Evolutionary conservation across 2,113 vertebrate genomes (phyloP), one percentile per base, ranked within the genome.

Genomic region (Tetrax tetrax): DNA sequence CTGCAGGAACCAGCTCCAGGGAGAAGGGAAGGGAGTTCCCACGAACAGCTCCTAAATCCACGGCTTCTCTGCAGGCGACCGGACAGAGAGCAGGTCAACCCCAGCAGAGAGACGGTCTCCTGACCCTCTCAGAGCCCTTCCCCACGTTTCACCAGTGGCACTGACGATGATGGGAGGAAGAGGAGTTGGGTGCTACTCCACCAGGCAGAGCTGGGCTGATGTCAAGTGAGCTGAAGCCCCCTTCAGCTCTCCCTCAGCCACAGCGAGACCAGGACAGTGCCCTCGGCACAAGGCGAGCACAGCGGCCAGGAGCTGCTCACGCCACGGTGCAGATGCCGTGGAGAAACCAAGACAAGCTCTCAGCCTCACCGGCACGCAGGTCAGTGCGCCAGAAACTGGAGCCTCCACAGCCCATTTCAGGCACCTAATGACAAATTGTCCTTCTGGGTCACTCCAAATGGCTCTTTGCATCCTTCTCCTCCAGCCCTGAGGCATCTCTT

Each of bases 91-190:
- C 14, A 37, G 43, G 6, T 4, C 51, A 64, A 16, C 7, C 24
- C 31, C 13, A 16, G 66, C 41, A 51, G 33, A 45, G 77, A 37
- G 64, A 54, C 0, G 10, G 47, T 50, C 9, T 27, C 43, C 57
- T 28, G 31, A 25, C 10, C 14, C 47, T 12, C 8, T 2, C 1
- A 27, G 65, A 59, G 47, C 48, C 66, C 65, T 53, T 33, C 50
- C 53, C 53, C 2, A 3, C 0, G 7, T 16, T 41, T 51, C 64
- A 54, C 53, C 16, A 3, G 2, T 0, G 2, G 66, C 2, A 6
- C 27, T 33, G 72, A 8, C 2, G 79, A 16, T 4, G n/a, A 25
- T 17, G 14, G 57, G 23, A 41, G 72, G 31, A 75, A 69, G 29
- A 79, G 17, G 12, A 3, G n/a, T 54, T 1, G 59, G 81, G 4